Base-by-base conservation (phyloP, 2,113 vertebrate genomes). In the Cricetomys ansorgei region DNA sequence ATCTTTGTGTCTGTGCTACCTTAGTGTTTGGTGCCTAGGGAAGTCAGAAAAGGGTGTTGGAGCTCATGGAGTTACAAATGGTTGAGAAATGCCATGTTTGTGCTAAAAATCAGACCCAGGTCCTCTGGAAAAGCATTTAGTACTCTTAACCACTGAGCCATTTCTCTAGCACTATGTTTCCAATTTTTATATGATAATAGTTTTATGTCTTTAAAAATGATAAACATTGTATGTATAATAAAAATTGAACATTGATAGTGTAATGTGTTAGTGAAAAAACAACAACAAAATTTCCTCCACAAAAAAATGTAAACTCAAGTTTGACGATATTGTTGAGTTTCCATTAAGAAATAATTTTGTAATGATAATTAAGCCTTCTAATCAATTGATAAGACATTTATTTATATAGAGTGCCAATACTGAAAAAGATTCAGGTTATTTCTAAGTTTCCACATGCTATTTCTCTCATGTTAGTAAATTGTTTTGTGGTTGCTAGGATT, bases 291-390 rank as follows among this genome's bases (percentile, higher is more conserved):
- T 88, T 29, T 23, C 75, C 15, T 43, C 93, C 11, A 88, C 1
- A 75, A n/a, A 94, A n/a, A 94, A 79, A 45, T 90, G 6, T 53
- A 8, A 81, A 64, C 45, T 90, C 21, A n/a, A 62, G 25, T 73
- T 67, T 85, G 13, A 53, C 81, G 29, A 64, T 80, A 50, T 31
- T 87, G 19, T 90, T 34, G 53, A 34, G 57, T 73, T 94, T 75
- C 50, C 88, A 15, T 53, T 94, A n/a, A 72, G 48, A 96, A 91
- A 55, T 92, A 48, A 9, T 89, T 92, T 57, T 83, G 10, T 91
- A 64, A 55, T 89, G 96, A 67, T 92, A 57, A 88, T 19, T 29
- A 53, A 69, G 1, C 23, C 76, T 95, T 88, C 27, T 15, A 72
- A 25, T 29, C 1, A 81, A 11, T 73, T 21, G 3, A 7, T 97